Base-by-base conservation (phyloP, 2,113 vertebrate species). In the Halichoerus grypus region DNA sequence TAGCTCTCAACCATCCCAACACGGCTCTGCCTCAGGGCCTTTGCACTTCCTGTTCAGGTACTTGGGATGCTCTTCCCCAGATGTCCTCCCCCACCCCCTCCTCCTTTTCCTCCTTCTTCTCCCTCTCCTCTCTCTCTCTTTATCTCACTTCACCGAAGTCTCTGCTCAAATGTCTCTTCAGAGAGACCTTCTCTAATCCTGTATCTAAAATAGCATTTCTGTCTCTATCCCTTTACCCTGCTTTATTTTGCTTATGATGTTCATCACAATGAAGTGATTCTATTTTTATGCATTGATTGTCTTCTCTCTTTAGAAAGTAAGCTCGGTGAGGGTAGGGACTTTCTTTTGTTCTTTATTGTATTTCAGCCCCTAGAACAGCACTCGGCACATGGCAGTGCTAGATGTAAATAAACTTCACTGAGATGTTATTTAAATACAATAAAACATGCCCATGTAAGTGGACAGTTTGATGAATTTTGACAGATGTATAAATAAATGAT, bases 241-340 rank as follows among this genome's bases (percentile, higher is more conserved):
- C 51, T 92, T 91, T 88, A 46, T 76, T 81, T 92, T 81, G 42
- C 10, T 92, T 55, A 72, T 92, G 61, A 10, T 15, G 42, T 53
- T 81, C 57, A 55, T 84, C 33, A 18, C 36, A 26, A 21, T 26
- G 21, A 86, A 71, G 79, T 53, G 31, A 71, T 42, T 74, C 63
- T 80, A 76, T 77, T 95, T 92, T 86, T 80, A 31, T 57, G 53
- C 77, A n/a, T 89, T 84, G 46, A 39, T 77, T 88, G 28, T 55
- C 26, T 63, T 7, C 22, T 4, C 16, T 71, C 79, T 86, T 81
- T 63, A 90, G 67, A 90, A 89, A 89, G 21, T 96, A 79, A 94
- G 1, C 31, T 77, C 85, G 18, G 5, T n/a, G 36, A 59, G 18
- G 33, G 2, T 15, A 84, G 24, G 46, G 36, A 39, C 21, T 71